A percentile compares a stretch with the other conserved stretches of the same genome.
phyloP scores from a whole-genome alignment of 2,797 vertebrate genomes.

The Darevskia mixta region DNA sequence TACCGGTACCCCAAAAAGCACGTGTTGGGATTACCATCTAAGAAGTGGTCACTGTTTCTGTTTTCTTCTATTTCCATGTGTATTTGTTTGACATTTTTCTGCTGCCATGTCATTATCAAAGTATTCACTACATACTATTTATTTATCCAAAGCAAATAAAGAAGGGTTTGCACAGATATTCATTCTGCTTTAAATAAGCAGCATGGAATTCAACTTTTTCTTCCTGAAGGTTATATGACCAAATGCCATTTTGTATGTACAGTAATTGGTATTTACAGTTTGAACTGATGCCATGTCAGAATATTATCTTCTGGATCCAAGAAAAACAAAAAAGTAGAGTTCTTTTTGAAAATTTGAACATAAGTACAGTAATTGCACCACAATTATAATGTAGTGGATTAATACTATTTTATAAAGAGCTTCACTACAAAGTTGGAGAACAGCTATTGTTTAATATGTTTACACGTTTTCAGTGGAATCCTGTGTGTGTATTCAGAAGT shows the following conservation, averaged over 20 bases:
- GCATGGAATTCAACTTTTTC: background rate
- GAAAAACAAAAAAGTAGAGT: background rate
- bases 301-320: slow-evolving; percentile 11
- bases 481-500: background rate
- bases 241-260: background rate
- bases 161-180: no score
- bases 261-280: background rate
- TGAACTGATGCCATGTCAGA: background rate
- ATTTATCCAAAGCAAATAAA: background rate
- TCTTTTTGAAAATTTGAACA: slow-evolving; percentile 8
- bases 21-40: no score
- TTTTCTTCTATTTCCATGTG: background rate
- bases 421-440: slow-evolving; percentile 16
- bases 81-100: background rate
- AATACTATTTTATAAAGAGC: background rate
- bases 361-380: background rate
- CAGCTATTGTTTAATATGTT: slow-evolving; percentile 25
- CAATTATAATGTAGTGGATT: background rate
- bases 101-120: background rate
- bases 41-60: no score
- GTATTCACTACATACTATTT: background rate
- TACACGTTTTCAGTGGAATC: background rate
- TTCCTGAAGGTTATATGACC: background rate
- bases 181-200: no score
- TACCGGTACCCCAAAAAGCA: background rate